Conservation (phyloP, 2,113 vertebrate species). For the Polypterus senegalus region DNA sequence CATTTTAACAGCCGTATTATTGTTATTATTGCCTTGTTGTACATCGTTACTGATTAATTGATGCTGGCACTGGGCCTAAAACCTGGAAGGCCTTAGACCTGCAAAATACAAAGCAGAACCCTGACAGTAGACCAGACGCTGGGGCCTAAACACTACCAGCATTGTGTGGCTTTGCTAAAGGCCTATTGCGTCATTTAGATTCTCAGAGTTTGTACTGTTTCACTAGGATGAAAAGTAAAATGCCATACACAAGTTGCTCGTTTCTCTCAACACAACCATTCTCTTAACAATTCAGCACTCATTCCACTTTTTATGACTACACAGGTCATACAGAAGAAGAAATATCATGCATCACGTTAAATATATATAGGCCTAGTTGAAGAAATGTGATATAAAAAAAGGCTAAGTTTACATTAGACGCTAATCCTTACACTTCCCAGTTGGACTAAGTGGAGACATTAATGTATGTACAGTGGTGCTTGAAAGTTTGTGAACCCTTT, state of each 20-base stretch:
- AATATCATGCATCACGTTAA: too few species aligned
- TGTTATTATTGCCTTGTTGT: conserved; percentile 37
- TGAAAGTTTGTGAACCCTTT: too few species aligned
- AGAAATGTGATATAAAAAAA: too few species aligned
- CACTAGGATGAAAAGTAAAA: conserved; percentile 24
- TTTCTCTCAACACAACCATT: not conserved
- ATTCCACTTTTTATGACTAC: not conserved
- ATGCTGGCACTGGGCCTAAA: conserved; percentile 52
- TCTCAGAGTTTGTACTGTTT: conserved; percentile 25
- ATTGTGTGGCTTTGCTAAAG: conserved; percentile 29
- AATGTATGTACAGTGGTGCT: too few species aligned
- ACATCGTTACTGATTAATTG: conserved; percentile 54
- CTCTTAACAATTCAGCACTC: not conserved
- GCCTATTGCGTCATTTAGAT: conserved; percentile 36
- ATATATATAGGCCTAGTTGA: too few species aligned
- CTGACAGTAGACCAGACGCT: conserved; percentile 32
- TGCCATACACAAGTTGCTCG: conserved; percentile 27
- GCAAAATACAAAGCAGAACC: conserved; percentile 59
- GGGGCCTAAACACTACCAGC: conserved; percentile 39
- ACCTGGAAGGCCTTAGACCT: conserved; percentile 46
- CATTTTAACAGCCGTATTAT: conserved; percentile 44
- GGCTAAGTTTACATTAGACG: too few species aligned
- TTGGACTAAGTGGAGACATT: too few species aligned
- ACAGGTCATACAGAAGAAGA: not conserved
- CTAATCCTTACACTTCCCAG: too few species aligned